Evolutionary conservation across 2,113 vertebrate species (phyloP).

Genomic region (Felis chaus): DNA sequence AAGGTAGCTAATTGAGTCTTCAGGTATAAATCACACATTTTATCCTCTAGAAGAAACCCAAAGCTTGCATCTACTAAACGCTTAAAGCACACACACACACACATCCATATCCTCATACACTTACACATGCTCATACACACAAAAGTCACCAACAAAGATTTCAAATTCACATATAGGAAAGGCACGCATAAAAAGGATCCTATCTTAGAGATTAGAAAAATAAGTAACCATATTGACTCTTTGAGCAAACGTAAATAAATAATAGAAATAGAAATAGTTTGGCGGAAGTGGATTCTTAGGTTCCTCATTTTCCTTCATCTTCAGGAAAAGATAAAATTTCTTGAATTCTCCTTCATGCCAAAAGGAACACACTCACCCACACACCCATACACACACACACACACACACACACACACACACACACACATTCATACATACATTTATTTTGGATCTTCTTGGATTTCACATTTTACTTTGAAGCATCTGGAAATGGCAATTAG

Average conservation of each 20-base stretch:
- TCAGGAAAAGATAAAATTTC: neutral
- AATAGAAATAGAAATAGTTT: neutral
- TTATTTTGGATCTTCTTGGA: neutral
- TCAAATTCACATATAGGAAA: neutral
- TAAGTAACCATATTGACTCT: neutral
- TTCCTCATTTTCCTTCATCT: neutral
- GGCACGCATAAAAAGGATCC: neutral
- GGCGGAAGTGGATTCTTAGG: neutral
- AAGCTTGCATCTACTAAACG: neutral
- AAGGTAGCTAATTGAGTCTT: neutral
- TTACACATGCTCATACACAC: neutral
- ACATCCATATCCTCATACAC: neutral
- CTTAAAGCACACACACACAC: neutral
- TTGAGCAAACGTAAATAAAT: neutral
- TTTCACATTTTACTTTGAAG: neutral
- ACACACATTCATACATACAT: neutral
- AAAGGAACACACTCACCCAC: neutral
- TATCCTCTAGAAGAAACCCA: neutral
- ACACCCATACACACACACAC: neutral
- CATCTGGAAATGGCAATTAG: neutral
- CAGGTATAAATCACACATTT: neutral
- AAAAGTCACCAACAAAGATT: neutral
- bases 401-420: neutral
- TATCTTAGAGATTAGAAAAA: neutral
- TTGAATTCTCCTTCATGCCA: neutral